Percentiles rank a stretch among this genome's conserved stretches.
Evolutionary conservation across 1,140 invertebrate genomes (phyloP).

Genomic region (Sminthurinus signatus): DNA sequence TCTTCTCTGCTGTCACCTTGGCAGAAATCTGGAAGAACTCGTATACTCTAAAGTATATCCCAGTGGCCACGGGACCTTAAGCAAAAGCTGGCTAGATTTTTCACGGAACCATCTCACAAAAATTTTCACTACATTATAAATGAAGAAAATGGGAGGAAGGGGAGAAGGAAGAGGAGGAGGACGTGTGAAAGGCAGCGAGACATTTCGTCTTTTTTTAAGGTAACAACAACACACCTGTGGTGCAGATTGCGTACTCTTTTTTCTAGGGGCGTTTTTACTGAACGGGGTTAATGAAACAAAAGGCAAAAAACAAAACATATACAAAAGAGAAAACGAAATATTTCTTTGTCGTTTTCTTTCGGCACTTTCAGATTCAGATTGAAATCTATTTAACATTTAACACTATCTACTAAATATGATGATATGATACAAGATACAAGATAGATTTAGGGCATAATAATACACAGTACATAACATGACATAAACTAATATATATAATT

Average conservation of each 20-base stretch:
- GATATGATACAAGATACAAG: too few species aligned
- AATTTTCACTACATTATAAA: background rate
- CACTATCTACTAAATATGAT: too few species aligned
- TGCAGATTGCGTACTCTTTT: conserved; percentile 21
- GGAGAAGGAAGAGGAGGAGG: too few species aligned
- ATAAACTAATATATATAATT: too few species aligned
- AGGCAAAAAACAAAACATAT: background rate
- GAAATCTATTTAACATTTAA: too few species aligned
- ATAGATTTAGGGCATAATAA: too few species aligned
- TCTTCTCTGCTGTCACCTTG: conserved; percentile 93
- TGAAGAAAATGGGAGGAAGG: too few species aligned
- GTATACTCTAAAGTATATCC: conserved; percentile 56
- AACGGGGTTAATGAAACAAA: conserved; percentile 5
- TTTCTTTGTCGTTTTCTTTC: background rate
- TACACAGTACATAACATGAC: too few species aligned
- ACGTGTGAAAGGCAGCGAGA: background rate
- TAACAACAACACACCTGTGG: conserved; percentile 27
- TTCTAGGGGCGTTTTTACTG: conserved; percentile 1
- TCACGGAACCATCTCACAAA: too few species aligned
- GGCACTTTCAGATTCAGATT: too few species aligned
- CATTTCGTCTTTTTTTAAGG: too few species aligned
- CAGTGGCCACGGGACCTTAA: conserved; percentile 39
- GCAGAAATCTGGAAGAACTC: conserved; percentile 98
- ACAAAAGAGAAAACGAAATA: background rate
- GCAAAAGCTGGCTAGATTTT: too few species aligned